phyloP scores from a whole-genome alignment of 2,888 invertebrate genomes.

The Thereva unica region DNA sequence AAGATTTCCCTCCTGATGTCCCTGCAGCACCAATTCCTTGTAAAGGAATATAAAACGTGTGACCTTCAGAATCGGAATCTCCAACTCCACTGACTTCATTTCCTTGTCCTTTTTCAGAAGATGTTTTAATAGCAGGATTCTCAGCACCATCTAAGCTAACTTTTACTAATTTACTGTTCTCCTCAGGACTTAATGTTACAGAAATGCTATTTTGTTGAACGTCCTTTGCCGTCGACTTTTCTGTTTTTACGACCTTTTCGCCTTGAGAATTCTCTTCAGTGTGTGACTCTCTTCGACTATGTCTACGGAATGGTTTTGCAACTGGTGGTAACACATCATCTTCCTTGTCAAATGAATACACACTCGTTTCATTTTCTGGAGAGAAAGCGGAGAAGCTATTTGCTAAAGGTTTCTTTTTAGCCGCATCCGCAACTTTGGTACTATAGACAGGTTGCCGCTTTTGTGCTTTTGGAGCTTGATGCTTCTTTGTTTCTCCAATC shows the following conservation, averaged over 20 bases:
- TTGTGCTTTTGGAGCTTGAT: slow-evolving; percentile 8
- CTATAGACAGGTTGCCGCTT: slow-evolving; percentile 62
- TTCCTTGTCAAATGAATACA: slow-evolving; percentile 73
- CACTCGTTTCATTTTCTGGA: slow-evolving; percentile 70
- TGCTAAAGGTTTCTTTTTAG: slow-evolving; percentile 42
- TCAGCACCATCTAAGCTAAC: slow-evolving; percentile 61
- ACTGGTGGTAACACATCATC: slow-evolving; percentile 59
- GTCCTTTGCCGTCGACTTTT: slow-evolving; percentile 48
- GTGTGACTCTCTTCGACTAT: slow-evolving; percentile 58
- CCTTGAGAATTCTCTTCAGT: slow-evolving; percentile 43
- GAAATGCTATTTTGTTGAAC: slow-evolving; percentile 48
- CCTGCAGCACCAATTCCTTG: slow-evolving; percentile 58
- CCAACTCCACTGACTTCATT: slow-evolving; percentile 51
- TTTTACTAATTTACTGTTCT: slow-evolving; percentile 61
- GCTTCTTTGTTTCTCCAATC: slow-evolving; percentile 16
- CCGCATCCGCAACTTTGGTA: slow-evolving; percentile 60
- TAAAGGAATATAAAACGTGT: slow-evolving; percentile 68
- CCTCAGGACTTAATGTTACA: slow-evolving; percentile 56
- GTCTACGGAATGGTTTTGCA: slow-evolving; percentile 64
- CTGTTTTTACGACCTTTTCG: slow-evolving; percentile 46
- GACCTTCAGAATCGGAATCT: slow-evolving; percentile 63
- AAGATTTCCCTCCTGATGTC: slow-evolving; percentile 48
- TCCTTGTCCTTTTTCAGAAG: slow-evolving; percentile 32
- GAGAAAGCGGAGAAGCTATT: slow-evolving; percentile 62
- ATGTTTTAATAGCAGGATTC: slow-evolving; percentile 43